Base-by-base conservation (phyloP, 1,140 invertebrate genomes). In the Diorhabda carinulata region DNA sequence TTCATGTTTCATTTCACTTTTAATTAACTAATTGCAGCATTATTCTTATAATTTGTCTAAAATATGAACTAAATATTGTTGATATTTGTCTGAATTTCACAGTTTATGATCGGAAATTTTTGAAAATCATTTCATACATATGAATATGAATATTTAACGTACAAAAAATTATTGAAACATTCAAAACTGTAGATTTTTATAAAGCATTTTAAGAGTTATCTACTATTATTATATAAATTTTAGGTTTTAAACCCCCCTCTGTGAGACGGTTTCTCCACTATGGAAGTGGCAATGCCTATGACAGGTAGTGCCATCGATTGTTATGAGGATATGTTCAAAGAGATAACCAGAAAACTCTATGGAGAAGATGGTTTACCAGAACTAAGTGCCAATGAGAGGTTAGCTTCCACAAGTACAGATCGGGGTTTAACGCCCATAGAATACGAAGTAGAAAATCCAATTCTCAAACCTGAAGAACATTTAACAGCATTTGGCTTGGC, bases 311-410 rank as follows among this genome's bases (percentile, higher is more conserved):
- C 80, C 76, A 84, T 84, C 75, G 88, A 89, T 75, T 87, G 85
- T 78, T 89, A 90, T 78, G 89, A 90, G 79, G 88, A 90, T 73
- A 90, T 90, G 87, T 90, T 92, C 80, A 94, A 94, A 82, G 93
- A 95, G 85, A 94, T 95, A 75, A 94, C 92, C 58, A 88, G 92
- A 76, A 95, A 95, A 84, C 84, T 94, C 61, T 95, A 95, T 80
- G 92, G 92, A 64, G 92, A 94, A 79, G 92, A 94, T 82, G 87
- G 87, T 69, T 83, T 84, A 67, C 84, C 84, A 70, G 84, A 84
- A 72, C 78, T 85, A 69, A 81, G 82, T 67, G 79, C 82, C 64
- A 80, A 72, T 41, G 78, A 80, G 56, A 66, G 81, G 70, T 71
- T 83, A 74, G 63, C 83, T 82, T 77, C 83, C 78, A 56, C 76